These are phyloP conservation scores for Subanguina moxae DNA, from an alignment of 1,140 invertebrate genomes.

Conservation along the genomic window DNA sequence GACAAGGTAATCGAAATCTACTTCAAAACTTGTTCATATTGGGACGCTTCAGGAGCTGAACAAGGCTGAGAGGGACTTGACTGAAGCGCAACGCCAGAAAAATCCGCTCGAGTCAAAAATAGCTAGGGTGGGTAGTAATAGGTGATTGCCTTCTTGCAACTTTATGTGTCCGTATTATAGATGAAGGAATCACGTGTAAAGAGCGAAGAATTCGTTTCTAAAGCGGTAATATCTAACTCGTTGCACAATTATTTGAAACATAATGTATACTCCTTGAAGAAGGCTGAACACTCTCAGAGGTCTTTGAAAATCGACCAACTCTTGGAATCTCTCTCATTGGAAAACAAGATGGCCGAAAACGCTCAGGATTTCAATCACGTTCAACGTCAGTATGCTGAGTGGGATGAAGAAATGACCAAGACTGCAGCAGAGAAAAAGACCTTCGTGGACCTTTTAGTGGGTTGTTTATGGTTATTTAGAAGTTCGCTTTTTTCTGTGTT, in stretches of 20 bases:
- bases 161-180: no score
- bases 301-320: no score
- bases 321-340: no score
- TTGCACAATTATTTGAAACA: no score
- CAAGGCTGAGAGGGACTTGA: background rate
- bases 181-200: no score
- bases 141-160: background rate
- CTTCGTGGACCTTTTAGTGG: conserved; percentile 7
- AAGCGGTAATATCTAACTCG: no score
- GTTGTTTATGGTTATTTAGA: no score
- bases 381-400: conserved; percentile 24
- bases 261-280: no score
- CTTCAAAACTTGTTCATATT: no score
- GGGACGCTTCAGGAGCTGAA: background rate
- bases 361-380: conserved; percentile 9
- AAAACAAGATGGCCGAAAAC: background rate
- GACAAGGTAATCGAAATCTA: no score
- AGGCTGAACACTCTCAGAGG: no score
- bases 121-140: background rate
- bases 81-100: background rate
- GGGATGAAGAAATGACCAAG: conserved; percentile 26
- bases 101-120: conserved; percentile 1
- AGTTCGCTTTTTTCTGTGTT: background rate
- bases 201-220: no score
- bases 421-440: conserved; percentile 25